phyloP scores from a whole-genome alignment of 2,888 invertebrate genomes.

The Cryptosula pallasiana region DNA sequence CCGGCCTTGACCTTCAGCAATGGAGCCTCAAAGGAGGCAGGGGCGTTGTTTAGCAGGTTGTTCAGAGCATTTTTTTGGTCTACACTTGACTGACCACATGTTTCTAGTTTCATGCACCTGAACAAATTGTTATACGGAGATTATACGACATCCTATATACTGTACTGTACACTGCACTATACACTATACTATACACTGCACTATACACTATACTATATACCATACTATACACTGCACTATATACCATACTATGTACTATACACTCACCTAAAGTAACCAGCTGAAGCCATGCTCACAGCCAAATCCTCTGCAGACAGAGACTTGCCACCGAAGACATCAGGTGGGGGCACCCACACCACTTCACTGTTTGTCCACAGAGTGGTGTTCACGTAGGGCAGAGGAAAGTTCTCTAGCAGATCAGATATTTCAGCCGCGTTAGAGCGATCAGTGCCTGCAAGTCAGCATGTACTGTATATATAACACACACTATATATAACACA shows the following conservation, averaged over 20 bases:
- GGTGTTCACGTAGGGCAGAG: conserved; percentile 42
- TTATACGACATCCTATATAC: too few species aligned
- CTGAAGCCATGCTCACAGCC: conserved; percentile 45
- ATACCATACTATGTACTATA: not conserved
- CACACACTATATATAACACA: too few species aligned
- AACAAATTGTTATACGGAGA: too few species aligned
- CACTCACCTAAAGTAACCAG: conserved; percentile 46
- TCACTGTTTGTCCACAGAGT: conserved; percentile 42
- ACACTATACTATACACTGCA: too few species aligned
- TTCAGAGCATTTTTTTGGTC: conserved; percentile 35
- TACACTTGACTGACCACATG: conserved; percentile 29
- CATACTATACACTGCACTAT: too few species aligned
- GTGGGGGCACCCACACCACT: conserved; percentile 41
- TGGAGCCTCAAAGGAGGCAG: conserved; percentile 49
- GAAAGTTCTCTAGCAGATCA: conserved; percentile 43
- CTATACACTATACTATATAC: too few species aligned
- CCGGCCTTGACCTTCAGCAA: conserved; percentile 42
- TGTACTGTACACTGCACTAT: too few species aligned
- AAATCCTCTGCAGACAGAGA: conserved; percentile 37
- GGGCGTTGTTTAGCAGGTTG: conserved; percentile 44
- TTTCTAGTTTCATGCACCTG: conserved; percentile 34
- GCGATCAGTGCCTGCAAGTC: conserved; percentile 44
- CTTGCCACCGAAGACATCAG: conserved; percentile 30
- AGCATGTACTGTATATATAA: not conserved
- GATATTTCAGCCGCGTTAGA: conserved; percentile 45